Percentiles rank a stretch among this genome's conserved stretches.
Evolutionary conservation across 2,113 vertebrate species (phyloP).

Genomic region (Petroica traversi): DNA sequence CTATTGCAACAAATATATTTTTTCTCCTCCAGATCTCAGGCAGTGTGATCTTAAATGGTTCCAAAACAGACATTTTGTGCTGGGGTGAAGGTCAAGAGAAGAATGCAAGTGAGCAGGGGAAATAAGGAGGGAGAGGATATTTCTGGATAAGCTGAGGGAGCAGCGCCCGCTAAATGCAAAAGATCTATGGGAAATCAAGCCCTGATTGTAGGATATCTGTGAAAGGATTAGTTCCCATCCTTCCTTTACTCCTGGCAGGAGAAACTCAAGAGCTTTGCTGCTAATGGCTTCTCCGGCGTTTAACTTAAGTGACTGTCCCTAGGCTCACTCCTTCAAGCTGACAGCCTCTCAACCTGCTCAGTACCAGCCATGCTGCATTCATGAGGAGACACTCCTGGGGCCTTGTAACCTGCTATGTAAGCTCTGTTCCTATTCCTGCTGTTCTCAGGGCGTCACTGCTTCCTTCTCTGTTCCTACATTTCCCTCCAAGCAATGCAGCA

Average conservation of each 20-base stretch:
- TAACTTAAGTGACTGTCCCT: constrained; percentile 28
- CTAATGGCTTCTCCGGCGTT: not conserved
- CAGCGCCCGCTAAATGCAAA: not conserved
- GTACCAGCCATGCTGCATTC: not conserved
- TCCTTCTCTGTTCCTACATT: constrained; percentile 12
- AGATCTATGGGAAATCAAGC: constrained; percentile 16
- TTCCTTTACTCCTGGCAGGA: constrained; percentile 18
- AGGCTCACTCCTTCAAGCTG: constrained; percentile 29
- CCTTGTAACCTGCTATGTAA: constrained; percentile 15
- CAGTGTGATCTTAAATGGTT: not conserved
- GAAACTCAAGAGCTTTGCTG: constrained; percentile 19
- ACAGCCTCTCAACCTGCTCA: constrained; percentile 21
- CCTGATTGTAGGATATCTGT: not conserved
- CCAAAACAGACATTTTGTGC: not conserved
- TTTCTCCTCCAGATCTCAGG: not conserved
- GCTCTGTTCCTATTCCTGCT: constrained; percentile 5
- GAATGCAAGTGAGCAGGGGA: not conserved
- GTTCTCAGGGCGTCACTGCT: not conserved
- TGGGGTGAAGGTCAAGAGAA: not conserved
- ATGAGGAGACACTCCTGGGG: not conserved
- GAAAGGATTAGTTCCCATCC: not conserved
- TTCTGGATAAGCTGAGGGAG: not conserved
- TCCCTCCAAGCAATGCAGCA: not conserved
- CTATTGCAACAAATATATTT: not conserved
- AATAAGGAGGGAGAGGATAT: not conserved